Evolutionary conservation across 2,113 vertebrate species (phyloP).

Genomic region (Passer domesticus): DNA sequence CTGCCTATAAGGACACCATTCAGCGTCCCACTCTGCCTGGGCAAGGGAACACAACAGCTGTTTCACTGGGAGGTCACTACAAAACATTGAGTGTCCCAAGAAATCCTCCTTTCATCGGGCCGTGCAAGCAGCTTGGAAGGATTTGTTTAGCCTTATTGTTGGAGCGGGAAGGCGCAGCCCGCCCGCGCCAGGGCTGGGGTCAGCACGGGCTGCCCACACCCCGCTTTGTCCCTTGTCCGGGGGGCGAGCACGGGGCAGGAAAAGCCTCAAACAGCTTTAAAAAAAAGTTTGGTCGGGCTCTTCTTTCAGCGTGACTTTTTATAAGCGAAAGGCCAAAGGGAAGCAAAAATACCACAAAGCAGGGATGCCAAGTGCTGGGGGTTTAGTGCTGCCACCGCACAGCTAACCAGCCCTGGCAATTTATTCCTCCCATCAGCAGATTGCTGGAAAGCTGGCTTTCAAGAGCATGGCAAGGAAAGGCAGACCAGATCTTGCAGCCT

Average conservation of each 20-base stretch:
- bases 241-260: background rate
- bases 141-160: slow-evolving; percentile 71
- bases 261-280: slow-evolving; percentile 32
- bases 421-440: slow-evolving; percentile 58
- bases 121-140: slow-evolving; percentile 65
- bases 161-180: slow-evolving; percentile 40
- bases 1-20: slow-evolving; percentile 72
- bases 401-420: slow-evolving; percentile 11
- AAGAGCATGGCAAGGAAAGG: background rate
- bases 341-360: slow-evolving; percentile 35
- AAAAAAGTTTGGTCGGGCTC: slow-evolving; percentile 11
- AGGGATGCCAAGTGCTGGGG: slow-evolving; percentile 39
- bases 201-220: slow-evolving; percentile 24
- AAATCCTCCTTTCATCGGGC: slow-evolving; percentile 72
- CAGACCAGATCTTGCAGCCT: background rate
- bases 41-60: slow-evolving; percentile 74
- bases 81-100: slow-evolving; percentile 72
- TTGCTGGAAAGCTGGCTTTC: slow-evolving; percentile 5
- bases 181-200: slow-evolving; percentile 42
- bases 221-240: slow-evolving; percentile 16
- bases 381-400: background rate
- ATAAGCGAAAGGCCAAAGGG: slow-evolving; percentile 39
- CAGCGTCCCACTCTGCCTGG: slow-evolving; percentile 67
- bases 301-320: slow-evolving; percentile 27
- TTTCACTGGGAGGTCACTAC: slow-evolving; percentile 66